Conservation (phyloP, 1,140 invertebrate genomes). For the Sesamia nonagrioides region DNA sequence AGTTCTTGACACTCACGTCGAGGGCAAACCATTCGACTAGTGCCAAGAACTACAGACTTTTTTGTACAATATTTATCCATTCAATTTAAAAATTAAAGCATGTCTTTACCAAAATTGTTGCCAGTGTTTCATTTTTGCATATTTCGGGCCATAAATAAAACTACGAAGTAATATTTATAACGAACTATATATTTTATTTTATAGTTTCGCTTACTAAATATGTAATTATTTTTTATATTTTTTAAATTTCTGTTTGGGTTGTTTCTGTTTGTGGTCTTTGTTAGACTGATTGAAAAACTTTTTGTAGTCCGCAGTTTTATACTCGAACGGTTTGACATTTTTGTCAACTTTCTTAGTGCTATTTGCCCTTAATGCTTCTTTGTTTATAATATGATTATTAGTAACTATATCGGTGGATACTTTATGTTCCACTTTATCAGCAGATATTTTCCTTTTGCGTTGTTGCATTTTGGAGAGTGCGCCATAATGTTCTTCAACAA, state of each 20-base stretch:
- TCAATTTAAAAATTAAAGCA: slow-evolving; percentile 18
- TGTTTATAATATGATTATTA: slow-evolving; percentile 27
- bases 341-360: slow-evolving; percentile 51
- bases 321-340: slow-evolving; percentile 59
- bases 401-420: slow-evolving; percentile 37
- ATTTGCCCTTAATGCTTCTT: slow-evolving; percentile 51
- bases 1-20: slow-evolving; percentile 42
- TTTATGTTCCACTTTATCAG: slow-evolving; percentile 56
- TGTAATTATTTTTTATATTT: slow-evolving; percentile 64
- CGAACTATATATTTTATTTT: slow-evolving; percentile 49
- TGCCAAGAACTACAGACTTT: slow-evolving; percentile 37
- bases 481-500: slow-evolving; percentile 34
- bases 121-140: slow-evolving; percentile 15
- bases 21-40: slow-evolving; percentile 21
- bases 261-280: slow-evolving; percentile 65
- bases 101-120: not conserved
- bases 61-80: slow-evolving; percentile 29
- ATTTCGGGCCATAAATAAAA: slow-evolving; percentile 42
- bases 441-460: slow-evolving; percentile 69
- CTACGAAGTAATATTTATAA: slow-evolving; percentile 42
- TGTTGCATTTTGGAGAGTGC: slow-evolving; percentile 49
- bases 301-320: slow-evolving; percentile 71
- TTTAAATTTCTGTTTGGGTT: slow-evolving; percentile 63
- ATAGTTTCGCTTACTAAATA: slow-evolving; percentile 62
- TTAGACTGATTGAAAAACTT: slow-evolving; percentile 67